phyloP scores from a whole-genome alignment of 2,888 invertebrate genomes.

The Drosophila neotestacea region DNA sequence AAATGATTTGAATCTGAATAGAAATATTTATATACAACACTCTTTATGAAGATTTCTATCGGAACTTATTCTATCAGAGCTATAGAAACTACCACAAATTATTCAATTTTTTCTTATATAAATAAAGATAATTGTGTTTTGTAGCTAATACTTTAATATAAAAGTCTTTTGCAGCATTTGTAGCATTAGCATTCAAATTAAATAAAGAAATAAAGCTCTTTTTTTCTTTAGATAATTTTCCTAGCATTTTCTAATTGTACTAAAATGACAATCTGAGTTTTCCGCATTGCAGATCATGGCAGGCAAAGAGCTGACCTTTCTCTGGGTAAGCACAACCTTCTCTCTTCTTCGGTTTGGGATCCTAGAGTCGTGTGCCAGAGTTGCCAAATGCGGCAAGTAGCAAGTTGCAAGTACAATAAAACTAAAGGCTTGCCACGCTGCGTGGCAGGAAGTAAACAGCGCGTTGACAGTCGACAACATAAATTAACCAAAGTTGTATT shows the following conservation, averaged over 20 bases:
- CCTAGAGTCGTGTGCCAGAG: conserved; percentile 53
- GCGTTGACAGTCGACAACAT: conserved; percentile 77
- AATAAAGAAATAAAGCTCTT: too few species aligned
- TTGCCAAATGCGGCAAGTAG: conserved; percentile 49
- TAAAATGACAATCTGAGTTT: conserved; percentile 5
- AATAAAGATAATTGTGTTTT: too few species aligned
- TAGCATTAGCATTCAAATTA: too few species aligned
- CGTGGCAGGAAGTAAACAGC: conserved; percentile 67
- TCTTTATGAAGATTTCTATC: too few species aligned
- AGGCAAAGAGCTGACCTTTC: conserved; percentile 45
- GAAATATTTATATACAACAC: too few species aligned
- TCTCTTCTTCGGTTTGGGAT: conserved; percentile 17
- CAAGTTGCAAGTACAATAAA: conserved; percentile 9
- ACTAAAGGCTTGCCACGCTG: conserved; percentile 44
- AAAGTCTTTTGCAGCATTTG: too few species aligned
- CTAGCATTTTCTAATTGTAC: not conserved
- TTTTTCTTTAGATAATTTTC: not conserved
- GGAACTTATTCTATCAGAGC: too few species aligned
- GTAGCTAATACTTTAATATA: too few species aligned
- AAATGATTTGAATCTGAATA: too few species aligned
- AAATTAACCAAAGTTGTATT: conserved; percentile 80
- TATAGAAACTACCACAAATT: too few species aligned
- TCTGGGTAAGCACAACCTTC: not conserved
- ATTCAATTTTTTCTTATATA: too few species aligned
- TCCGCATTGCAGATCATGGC: conserved; percentile 28